Base-by-base conservation (phyloP, 2,888 invertebrate genomes). In the Leptinotarsa haldemani region DNA sequence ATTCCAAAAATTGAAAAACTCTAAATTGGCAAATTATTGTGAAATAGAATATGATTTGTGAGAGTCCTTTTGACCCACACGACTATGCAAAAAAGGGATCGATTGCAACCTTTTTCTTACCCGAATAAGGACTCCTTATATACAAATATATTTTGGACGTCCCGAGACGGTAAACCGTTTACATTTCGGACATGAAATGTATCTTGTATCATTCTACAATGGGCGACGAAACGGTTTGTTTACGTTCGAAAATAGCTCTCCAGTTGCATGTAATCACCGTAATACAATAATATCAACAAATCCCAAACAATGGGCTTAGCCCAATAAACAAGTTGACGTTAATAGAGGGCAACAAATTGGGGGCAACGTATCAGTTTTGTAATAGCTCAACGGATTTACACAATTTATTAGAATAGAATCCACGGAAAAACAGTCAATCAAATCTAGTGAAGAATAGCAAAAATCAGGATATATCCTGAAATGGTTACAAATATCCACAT, bases 241-340 rank as follows among this genome's bases (percentile, higher is more conserved):
- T 72, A 64, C 64, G 50, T 68, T 68, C 69, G 46, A 52, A 70
- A 73, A 73, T 73, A 73, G 73, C 73, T 52, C 30, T 56, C 69
- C 66, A 70, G 61, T 70, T 66, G 73, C 61, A 63, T 65, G 64
- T 69, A 69, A 73, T 73, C 65, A 69, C 66, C 50, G 69, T 73
- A 66, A 58, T 65, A 67, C 53, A 68, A 68, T 68, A 68, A 70
- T 67, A 70, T 74, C 70, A 73, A 73, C 73, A 40, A 70, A 70
- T 68, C 56, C 64, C 50, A 70, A 70, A 70, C 66, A 74, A 58
- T 70, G 63, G 70, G 63, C 53, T 53, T 63, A 70, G 63, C 67
- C 64, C 50, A 74, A 74, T 74, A 74, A 74, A 68, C 68, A 56
- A 18, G 20, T 16, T 47, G 30, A 56, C 68, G 56, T 68, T 68